Evolutionary conservation across 2,888 invertebrate species (phyloP), one percentile per base, ranked within the genome.

Genomic region (Electrophaes corylata): DNA sequence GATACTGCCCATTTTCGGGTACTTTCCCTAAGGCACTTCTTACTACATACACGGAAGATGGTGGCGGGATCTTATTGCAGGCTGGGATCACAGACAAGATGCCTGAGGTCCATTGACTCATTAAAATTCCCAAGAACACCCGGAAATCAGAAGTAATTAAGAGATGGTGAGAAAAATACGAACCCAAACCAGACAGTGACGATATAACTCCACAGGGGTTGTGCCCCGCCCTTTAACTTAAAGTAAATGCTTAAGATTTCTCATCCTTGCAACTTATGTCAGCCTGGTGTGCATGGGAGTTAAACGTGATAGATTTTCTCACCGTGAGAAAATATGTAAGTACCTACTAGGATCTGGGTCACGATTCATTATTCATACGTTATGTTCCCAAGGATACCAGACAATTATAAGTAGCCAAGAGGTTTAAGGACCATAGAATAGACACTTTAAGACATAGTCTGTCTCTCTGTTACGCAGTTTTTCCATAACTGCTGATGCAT

Each of bases 51-150:
- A n/a, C n/a, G n/a, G n/a, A n/a, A n/a, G n/a, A n/a, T n/a, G n/a
- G n/a, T n/a, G n/a, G n/a, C n/a, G n/a, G n/a, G n/a, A n/a, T n/a
- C n/a, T n/a, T n/a, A n/a, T n/a, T n/a, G n/a, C n/a, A n/a, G n/a
- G n/a, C n/a, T n/a, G n/a, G n/a, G n/a, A n/a, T n/a, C n/a, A n/a
- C n/a, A n/a, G n/a, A n/a, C n/a, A n/a, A n/a, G n/a, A n/a, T n/a
- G n/a, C n/a, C n/a, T n/a, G n/a, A n/a, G n/a, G n/a, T n/a, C n/a
- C n/a, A 31, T 35, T 35, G 10, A 10, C 12, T 29, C 29, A 29
- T 39, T 45, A 40, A 40, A 33, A 53, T 53, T 46, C 20, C 20
- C 20, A 46, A 40, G 12, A 46, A 10, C 19, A 46, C 11, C n/a
- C 8, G 12, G 49, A 5, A 31, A 29, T n/a, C 49, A 49, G 49